Conservation (phyloP, 1,140 invertebrate species). For the Caenorhabditis elegans region DNA sequence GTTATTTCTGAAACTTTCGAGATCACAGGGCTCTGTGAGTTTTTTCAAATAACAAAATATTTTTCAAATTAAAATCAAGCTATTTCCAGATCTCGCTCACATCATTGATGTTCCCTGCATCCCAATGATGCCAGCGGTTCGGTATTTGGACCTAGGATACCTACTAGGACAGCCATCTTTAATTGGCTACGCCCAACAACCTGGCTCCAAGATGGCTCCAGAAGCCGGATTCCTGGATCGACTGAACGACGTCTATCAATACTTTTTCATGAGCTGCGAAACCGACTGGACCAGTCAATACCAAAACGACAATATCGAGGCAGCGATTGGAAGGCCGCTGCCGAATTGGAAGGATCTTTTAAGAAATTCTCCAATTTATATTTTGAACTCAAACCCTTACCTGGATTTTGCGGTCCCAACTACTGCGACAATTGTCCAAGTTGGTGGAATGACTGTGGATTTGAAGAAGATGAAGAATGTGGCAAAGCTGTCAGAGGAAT, state of each 20-base stretch:
- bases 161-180: background rate
- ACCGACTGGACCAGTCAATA: background rate
- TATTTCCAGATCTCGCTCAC: background rate
- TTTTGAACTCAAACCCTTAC: slow-evolving; percentile 30
- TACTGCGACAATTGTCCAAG: slow-evolving; percentile 5
- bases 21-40: background rate
- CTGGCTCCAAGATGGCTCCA: background rate
- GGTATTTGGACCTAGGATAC: background rate
- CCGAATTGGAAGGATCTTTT: background rate
- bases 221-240: background rate
- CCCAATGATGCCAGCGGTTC: background rate
- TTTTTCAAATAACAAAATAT: background rate
- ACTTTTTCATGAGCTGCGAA: background rate
- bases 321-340: no score
- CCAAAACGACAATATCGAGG: background rate
- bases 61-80: background rate
- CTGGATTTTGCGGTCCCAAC: slow-evolving; percentile 16
- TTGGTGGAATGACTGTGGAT: slow-evolving; percentile 25
- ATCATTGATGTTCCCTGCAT: background rate
- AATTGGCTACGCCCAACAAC: background rate
- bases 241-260: background rate
- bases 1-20: background rate
- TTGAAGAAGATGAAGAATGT: background rate
- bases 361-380: background rate
- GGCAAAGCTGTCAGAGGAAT: background rate